Conservation (phyloP, 2,888 invertebrate species). For the Melolontha melolontha region DNA sequence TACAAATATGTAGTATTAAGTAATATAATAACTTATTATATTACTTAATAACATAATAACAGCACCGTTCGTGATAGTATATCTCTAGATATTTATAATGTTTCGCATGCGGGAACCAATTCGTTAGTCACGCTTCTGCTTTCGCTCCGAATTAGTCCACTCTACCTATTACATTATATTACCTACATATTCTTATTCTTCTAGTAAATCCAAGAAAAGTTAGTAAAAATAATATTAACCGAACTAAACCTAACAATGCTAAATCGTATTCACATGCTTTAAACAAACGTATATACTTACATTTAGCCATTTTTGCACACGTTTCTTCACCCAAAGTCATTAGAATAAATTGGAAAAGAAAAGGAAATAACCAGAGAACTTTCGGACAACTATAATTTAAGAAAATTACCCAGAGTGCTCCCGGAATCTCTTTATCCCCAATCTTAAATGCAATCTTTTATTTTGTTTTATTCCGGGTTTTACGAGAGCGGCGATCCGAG, state of each 20-base stretch:
- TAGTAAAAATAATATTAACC: too few species aligned
- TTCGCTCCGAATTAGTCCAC: too few species aligned
- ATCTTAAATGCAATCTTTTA: slow-evolving; percentile 61
- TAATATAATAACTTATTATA: too few species aligned
- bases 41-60: too few species aligned
- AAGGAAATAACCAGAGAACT: slow-evolving; percentile 51
- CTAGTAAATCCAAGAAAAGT: too few species aligned
- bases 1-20: too few species aligned
- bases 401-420: slow-evolving; percentile 59
- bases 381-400: slow-evolving; percentile 59
- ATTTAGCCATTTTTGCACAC: slow-evolving; percentile 4
- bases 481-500: slow-evolving; percentile 52
- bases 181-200: too few species aligned
- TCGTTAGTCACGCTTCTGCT: too few species aligned
- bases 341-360: slow-evolving; percentile 50
- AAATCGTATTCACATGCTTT: slow-evolving; percentile 12
- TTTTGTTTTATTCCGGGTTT: slow-evolving; percentile 58
- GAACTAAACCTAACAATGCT: neutral
- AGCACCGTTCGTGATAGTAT: too few species aligned
- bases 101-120: too few species aligned
- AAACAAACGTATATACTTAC: slow-evolving; percentile 17
- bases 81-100: too few species aligned
- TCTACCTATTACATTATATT: too few species aligned
- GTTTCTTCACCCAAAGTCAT: slow-evolving; percentile 32
- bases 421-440: slow-evolving; percentile 57